Evolutionary conservation across 2,113 vertebrate species (phyloP), one percentile per base, ranked within the genome.

Genomic region (Propithecus coquereli): DNA sequence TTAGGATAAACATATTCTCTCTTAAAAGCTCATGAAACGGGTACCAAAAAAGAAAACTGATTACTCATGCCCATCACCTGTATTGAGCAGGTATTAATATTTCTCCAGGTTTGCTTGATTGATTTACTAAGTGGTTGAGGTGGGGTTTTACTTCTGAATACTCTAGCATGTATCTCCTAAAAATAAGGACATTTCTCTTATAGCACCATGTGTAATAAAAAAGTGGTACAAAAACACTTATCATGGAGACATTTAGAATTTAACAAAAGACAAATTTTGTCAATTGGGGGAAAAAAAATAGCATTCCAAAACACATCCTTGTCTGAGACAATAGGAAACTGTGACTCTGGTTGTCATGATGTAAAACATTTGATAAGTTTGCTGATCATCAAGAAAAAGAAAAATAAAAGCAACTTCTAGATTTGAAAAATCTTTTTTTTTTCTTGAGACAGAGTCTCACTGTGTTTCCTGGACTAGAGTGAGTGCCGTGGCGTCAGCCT

Each of bases 281-380:
- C 27, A 34, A 23, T 71, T 80, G 14, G 61, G 30, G 63, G 76
- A 40, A 61, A 61, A 25, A 57, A 57, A 6, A 22, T 25, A 84
- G 3, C 10, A 81, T 79, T 95, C 88, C 61, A 90, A 90, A 95
- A 84, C 18, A 87, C 27, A 50, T 79, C 91, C 74, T 96, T 83
- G 37, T 54, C 59, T 79, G 45, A 92, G 83, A 61, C 27, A 34
- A 92, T 25, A 82, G 80, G 52, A 65, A 61, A 12, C 30, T 90
- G 18, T 59, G 45, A 88, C 30, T 68, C 76, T 74, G 37, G 54
- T 77, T 89, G 87, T 77, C 40, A 84, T 70, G 70, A 90, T 52
- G 25, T 79, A 80, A 94, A 88, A 82, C 11, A 79, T 86, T 70
- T 86, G 40, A 88, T 76, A 89, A 74, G 17, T 90, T 86, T 82